Conservation (phyloP, 2,797 vertebrate species). For the Clarias platycephalus region DNA sequence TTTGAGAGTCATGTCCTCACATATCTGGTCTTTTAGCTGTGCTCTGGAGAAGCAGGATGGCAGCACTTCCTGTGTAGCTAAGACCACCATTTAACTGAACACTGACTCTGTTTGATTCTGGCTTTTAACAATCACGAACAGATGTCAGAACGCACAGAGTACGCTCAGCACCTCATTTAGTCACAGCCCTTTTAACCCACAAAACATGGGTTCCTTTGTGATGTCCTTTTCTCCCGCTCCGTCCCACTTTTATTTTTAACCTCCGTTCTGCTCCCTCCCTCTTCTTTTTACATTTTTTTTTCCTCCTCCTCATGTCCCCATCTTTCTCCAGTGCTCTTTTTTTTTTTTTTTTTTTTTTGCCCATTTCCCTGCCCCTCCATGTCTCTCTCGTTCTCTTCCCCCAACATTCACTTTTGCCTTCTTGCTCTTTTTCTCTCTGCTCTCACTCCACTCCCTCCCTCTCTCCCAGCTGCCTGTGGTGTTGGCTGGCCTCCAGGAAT, state of each 20-base stretch:
- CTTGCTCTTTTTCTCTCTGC: conserved; percentile 54
- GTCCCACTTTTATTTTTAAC: conserved; percentile 43
- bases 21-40: conserved; percentile 30
- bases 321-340: conserved; percentile 23
- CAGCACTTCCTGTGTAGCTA: conserved; percentile 22
- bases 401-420: conserved; percentile 50
- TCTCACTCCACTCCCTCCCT: conserved; percentile 63
- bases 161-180: conserved; percentile 3
- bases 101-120: conserved; percentile 8
- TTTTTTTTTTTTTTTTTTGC: no score
- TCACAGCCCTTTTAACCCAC: conserved; percentile 21
- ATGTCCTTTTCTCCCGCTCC: conserved; percentile 8
- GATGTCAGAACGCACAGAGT: conserved; percentile 16
- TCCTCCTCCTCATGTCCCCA: conserved; percentile 52
- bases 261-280: conserved; percentile 41
- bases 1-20: not conserved
- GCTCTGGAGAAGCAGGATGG: conserved; percentile 13
- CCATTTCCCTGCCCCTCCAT: conserved; percentile 59
- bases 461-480: conserved; percentile 81
- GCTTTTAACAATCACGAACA: conserved; percentile 26
- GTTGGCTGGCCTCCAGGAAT: conserved; percentile 83
- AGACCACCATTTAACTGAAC: conserved; percentile 19
- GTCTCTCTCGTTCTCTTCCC: conserved; percentile 55
- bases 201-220: conserved; percentile 22
- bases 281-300: not conserved